Percentiles rank a stretch among this genome's conserved stretches.
Evolutionary conservation across 2,797 vertebrate species (phyloP).

Genomic region (Anabacerthia variegaticeps): DNA sequence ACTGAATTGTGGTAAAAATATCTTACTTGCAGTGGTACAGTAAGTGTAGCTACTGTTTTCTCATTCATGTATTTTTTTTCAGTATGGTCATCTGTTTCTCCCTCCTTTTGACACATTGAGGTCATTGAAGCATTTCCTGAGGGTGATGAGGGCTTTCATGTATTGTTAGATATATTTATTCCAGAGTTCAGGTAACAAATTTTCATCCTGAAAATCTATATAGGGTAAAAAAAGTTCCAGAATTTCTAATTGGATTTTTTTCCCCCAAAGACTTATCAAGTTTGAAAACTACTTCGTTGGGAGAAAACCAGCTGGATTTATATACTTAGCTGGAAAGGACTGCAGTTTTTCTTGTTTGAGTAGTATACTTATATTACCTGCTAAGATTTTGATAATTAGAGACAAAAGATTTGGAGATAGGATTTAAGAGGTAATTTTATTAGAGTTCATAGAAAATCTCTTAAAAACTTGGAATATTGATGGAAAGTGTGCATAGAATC

Average conservation of each 20-base stretch:
- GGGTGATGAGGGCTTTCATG: not conserved
- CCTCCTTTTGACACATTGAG: conserved; percentile 39
- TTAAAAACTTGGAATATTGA: not conserved
- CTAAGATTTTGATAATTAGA: conserved; percentile 8
- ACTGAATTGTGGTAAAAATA: not conserved
- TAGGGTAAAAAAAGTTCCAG: not conserved
- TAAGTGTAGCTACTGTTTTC: not conserved
- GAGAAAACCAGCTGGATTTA: not conserved
- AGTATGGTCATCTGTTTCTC: not conserved
- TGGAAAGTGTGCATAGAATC: not conserved
- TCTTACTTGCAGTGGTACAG: not conserved
- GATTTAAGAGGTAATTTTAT: conserved; percentile 9
- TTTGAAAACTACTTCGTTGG: conserved; percentile 1
- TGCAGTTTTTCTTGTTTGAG: conserved; percentile 2
- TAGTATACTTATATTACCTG: not conserved
- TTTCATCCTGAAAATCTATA: not conserved
- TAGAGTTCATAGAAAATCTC: not conserved
- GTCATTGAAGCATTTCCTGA: conserved; percentile 14
- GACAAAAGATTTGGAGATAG: not conserved
- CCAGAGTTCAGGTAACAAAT: not conserved
- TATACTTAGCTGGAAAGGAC: conserved; percentile 14
- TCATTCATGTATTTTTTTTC: not conserved
- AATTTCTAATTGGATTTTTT: not conserved
- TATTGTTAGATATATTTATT: not conserved
- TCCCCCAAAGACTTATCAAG: not conserved